Evolutionary conservation across 2,797 vertebrate genomes (phyloP), one percentile per base, ranked within the genome.

Genomic region (Sebastes steindachneri): DNA sequence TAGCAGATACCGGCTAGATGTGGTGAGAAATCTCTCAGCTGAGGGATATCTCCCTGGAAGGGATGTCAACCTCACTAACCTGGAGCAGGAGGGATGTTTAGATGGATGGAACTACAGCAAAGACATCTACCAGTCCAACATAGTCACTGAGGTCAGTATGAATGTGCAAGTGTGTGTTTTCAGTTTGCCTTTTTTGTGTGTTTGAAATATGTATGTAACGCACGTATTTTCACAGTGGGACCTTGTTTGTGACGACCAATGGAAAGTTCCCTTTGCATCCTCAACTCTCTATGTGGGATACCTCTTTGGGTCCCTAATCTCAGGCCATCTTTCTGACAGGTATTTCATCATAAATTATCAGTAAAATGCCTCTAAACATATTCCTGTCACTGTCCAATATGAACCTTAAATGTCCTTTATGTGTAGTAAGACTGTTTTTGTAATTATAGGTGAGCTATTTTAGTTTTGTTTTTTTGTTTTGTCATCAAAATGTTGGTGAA

Each of bases 251-350:
- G 96, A 96, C 7, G 82, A 97, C 1, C 93, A 97, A 88, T 99
- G 98, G 98, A 98, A 97, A 92, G 94, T 95, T 14, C 98, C 98
- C 0, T 96, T 99, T 81, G 96, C 97, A 48, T 96, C 97, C 59
- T 98, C 98, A 1, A 93, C 96, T 48, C 97, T 99, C 84, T 98
- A 96, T 73, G 93, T 97, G 74, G 97, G 98, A 1, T 97, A 97
- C 68, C 95, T 98, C 8, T 14, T 97, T 0, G 97, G 98, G 7
- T 98, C 98, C 41, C 96, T 99, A 21, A 28, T 98, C 83, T 99
- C 97, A 0, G 98, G 97, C 31, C 97, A 99, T 83, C 94, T 99
- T 31, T 99, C 97, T 9, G 97, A 99, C 97, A 97, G 97, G 98
- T 99, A 96, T 54, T 55, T 65, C 4, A 70, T 35, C 9, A 5